These are phyloP conservation scores for Thalpophila matura DNA, from an alignment of 2,888 invertebrate species.

Conservation along the genomic window DNA sequence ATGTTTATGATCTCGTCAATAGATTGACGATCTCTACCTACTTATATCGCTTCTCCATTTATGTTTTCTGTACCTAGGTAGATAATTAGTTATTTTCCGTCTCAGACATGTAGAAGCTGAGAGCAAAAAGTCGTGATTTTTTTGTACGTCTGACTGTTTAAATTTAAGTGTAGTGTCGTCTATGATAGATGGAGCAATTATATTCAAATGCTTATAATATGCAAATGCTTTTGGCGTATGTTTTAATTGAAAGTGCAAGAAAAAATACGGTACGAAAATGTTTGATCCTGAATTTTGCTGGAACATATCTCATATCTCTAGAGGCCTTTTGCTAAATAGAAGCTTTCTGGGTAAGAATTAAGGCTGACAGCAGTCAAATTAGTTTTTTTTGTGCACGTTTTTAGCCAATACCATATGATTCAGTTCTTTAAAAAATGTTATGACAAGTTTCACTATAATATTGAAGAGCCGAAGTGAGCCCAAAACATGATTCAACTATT, in stretches of 20 bases:
- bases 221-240: conserved; percentile 24
- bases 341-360: conserved; percentile 63
- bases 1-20: conserved; percentile 45
- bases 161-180: conserved; percentile 44
- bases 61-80: conserved; percentile 37
- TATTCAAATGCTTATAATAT: conserved; percentile 40
- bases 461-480: too few species aligned
- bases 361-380: too few species aligned
- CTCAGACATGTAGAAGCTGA: conserved; percentile 35
- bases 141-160: conserved; percentile 51
- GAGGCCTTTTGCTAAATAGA: conserved; percentile 48
- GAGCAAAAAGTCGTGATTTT: conserved; percentile 57
- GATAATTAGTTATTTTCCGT: conserved; percentile 51
- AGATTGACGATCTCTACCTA: conserved; percentile 51
- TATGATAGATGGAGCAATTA: conserved; percentile 49
- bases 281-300: conserved; percentile 7
- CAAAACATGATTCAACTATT: too few species aligned
- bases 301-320: conserved; percentile 38
- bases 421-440: too few species aligned
- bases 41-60: conserved; percentile 22
- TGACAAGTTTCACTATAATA: too few species aligned
- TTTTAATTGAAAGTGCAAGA: conserved; percentile 32
- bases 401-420: too few species aligned
- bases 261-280: conserved; percentile 8
- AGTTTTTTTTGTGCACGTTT: too few species aligned